phyloP scores from a whole-genome alignment of 1,140 invertebrate species.

The Brachionus manjavacas region DNA sequence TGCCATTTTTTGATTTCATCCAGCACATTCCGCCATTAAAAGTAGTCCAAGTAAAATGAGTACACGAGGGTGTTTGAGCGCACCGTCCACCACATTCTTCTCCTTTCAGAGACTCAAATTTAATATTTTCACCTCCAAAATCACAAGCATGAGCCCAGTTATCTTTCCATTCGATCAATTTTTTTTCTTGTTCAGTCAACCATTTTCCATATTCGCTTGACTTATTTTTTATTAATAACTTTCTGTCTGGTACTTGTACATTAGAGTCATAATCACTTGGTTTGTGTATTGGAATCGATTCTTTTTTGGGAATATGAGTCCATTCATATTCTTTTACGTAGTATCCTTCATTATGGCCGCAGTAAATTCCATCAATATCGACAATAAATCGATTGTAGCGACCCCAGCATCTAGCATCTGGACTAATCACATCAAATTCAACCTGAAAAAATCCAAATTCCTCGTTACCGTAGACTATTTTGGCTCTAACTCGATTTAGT shows the following conservation, averaged over 20 bases:
- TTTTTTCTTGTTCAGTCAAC: background rate
- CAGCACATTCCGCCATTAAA: constrained; percentile 39
- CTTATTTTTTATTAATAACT: background rate
- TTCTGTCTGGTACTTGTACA: background rate
- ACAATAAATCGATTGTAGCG: background rate
- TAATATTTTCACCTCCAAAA: too few relatives aligned
- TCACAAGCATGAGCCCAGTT: background rate
- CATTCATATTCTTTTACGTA: background rate
- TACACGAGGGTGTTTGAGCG: constrained; percentile 10
- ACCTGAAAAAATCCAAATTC: background rate
- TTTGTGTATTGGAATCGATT: background rate
- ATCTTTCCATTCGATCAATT: background rate
- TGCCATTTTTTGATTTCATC: constrained; percentile 28
- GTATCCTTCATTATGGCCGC: background rate
- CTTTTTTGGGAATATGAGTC: background rate
- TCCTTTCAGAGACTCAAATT: too few relatives aligned
- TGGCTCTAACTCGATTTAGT: background rate
- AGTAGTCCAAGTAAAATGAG: constrained; percentile 43
- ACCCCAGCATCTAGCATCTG: background rate
- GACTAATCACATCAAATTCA: background rate
- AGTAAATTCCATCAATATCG: background rate
- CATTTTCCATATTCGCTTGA: background rate
- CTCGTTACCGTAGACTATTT: background rate
- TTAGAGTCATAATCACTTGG: background rate
- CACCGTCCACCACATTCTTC: background rate